Evolutionary conservation across 2,888 invertebrate species (phyloP), one percentile per base, ranked within the genome.

Genomic region (Mythimna lalbum): DNA sequence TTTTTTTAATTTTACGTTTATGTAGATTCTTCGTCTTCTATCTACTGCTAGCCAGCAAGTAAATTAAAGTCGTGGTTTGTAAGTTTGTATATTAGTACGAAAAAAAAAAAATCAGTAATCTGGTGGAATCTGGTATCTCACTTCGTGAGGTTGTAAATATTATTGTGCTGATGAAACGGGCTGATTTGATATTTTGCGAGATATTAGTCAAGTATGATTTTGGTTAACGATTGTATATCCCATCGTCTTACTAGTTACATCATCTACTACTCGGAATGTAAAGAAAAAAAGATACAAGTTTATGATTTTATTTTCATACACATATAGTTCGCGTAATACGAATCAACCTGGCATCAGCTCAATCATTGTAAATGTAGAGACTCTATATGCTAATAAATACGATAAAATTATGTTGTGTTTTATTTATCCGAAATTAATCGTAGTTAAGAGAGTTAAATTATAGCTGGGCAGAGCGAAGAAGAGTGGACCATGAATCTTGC

Each of bases 361-460:
- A 76, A 80, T 73, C 82, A 81, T 86, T 88, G 86, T 87, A 87
- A 88, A 85, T 87, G 79, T 89, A 89, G 84, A 86, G 84, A 86
- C 71, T 86, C 84, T 87, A 76, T 89, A 90, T 88, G 88, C 87
- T 89, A 91, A 89, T 91, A 89, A 91, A 91, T 86, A 79, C 68
- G 66, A 76, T 70, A 72, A 83, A 78, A 69, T 62, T 71, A 65
- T 50, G 5, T 57, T 66, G 77, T 61, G 57, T 65, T 80, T 74
- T 64, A 66, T 75, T 57, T n/a, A 23, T 27, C 27, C 27, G n/a
- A n/a, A n/a, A n/a, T n/a, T n/a, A n/a, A n/a, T n/a, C n/a, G n/a
- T n/a, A n/a, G n/a, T n/a, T n/a, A n/a, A n/a, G n/a, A n/a, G n/a
- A n/a, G n/a, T n/a, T n/a, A n/a, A n/a, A n/a, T n/a, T n/a, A n/a